Evolutionary conservation across 2,888 invertebrate species (phyloP).

Genomic region (Gymnocheta viridis): DNA sequence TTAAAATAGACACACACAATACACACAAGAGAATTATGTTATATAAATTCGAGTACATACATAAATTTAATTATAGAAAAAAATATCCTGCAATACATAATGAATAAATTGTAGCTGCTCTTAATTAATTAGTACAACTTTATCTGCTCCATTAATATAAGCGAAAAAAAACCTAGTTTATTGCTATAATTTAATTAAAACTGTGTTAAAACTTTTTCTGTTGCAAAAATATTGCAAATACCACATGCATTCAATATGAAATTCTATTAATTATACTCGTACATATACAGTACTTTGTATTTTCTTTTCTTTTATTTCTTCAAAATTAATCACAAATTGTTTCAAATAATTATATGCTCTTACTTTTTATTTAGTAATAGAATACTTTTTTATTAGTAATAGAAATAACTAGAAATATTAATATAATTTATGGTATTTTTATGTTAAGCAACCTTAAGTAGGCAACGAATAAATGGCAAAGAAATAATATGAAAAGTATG

Average conservation of each 20-base stretch:
- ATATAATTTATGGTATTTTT: not conserved
- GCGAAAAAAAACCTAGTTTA: not conserved
- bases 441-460: not conserved
- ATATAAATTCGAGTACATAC: not conserved
- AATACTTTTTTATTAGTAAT: conserved; percentile 4
- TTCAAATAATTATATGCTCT: not conserved
- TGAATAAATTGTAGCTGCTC: conserved; percentile 40
- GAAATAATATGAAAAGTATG: not conserved
- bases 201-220: not conserved
- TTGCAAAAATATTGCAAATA: conserved; percentile 12
- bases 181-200: conserved; percentile 50
- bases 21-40: not conserved
- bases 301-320: not conserved
- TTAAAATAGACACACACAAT: not conserved
- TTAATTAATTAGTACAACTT: conserved; percentile 45
- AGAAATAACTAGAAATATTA: not conserved
- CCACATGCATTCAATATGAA: not conserved
- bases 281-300: conserved; percentile 3
- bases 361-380: conserved; percentile 13
- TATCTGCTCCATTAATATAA: conserved; percentile 1
- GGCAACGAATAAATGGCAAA: not conserved
- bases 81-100: conserved; percentile 9
- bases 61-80: not conserved
- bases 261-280: conserved; percentile 27
- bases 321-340: conserved; percentile 33